Conservation (phyloP, 92 coral and sea anemone genomes). For the Anthopleura xanthogrammica region DNA sequence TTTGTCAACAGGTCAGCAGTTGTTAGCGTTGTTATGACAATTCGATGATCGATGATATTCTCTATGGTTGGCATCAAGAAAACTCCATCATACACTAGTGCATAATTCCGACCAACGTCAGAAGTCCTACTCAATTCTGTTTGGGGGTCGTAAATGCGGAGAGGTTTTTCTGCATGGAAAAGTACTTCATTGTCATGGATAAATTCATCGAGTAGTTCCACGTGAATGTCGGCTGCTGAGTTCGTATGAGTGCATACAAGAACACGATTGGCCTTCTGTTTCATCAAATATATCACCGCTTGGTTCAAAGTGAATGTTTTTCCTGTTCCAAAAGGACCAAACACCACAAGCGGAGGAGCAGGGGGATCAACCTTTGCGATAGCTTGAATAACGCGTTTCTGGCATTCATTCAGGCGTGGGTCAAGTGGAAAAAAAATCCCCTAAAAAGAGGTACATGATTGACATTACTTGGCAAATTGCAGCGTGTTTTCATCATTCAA, state of each 20-base stretch:
- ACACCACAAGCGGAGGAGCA: conserved; percentile 85
- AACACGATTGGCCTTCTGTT: conserved; percentile 60
- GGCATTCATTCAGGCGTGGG: conserved; percentile 49
- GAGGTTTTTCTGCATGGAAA: conserved; percentile 53
- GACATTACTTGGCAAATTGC: neutral
- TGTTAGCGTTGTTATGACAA: conserved; percentile 78
- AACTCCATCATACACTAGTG: conserved; percentile 38
- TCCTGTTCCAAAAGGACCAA: conserved; percentile 99
- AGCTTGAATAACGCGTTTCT: conserved; percentile 52
- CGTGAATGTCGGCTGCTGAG: conserved; percentile 93
- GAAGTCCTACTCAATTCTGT: conserved; percentile 43
- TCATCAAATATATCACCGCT: conserved; percentile 69
- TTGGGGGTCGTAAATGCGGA: conserved; percentile 58
- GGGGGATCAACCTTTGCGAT: conserved; percentile 39
- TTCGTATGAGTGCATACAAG: conserved; percentile 92
- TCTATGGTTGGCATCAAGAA: conserved; percentile 64
- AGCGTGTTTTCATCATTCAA: too few relatives aligned
- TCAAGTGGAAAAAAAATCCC: conserved; percentile 51
- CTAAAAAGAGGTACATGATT: neutral
- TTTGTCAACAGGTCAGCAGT: conserved; percentile 71
- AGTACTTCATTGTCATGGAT: conserved; percentile 31
- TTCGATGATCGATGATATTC: conserved; percentile 57
- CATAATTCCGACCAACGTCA: conserved; percentile 37
- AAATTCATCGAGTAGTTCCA: conserved; percentile 61
- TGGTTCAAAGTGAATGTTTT: conserved; percentile 83